These are phyloP conservation scores for Hypselothyrea guttata DNA, from an alignment of 2,888 invertebrate species.

Conservation along the genomic window DNA sequence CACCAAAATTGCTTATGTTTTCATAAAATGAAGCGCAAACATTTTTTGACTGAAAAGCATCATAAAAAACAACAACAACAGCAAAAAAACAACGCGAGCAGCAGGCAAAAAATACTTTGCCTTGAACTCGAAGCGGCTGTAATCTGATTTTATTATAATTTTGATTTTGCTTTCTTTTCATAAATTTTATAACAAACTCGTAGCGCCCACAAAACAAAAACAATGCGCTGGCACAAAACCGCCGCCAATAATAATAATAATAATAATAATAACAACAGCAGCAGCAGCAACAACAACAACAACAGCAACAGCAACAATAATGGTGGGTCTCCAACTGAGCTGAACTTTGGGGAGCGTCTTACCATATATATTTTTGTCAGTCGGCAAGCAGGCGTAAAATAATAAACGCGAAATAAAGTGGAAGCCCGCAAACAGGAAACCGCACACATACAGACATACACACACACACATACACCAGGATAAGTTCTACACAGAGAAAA, in stretches of 20 bases:
- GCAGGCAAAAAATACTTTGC: constrained; percentile 22
- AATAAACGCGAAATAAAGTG: constrained; percentile 79
- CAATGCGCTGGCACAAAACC: constrained; percentile 56
- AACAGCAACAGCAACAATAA: constrained; percentile 20
- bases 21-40: constrained; percentile 77
- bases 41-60: constrained; percentile 77
- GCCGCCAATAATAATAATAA: constrained; percentile 76
- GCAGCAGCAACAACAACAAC: constrained; percentile 17
- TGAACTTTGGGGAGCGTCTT: constrained; percentile 35
- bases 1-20: constrained; percentile 73
- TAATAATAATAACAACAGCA: constrained; percentile 44
- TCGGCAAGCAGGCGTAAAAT: constrained; percentile 78
- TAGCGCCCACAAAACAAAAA: constrained; percentile 27
- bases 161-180: constrained; percentile 79
- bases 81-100: constrained; percentile 17
- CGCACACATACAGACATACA: constrained; percentile 37
- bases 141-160: constrained; percentile 78
- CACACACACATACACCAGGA: constrained; percentile 2
- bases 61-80: constrained; percentile 53
- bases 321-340: constrained; percentile 33
- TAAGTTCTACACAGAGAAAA: constrained; percentile 3
- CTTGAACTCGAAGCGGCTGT: constrained; percentile 57
- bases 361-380: constrained; percentile 50
- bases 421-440: constrained; percentile 64
- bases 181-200: constrained; percentile 78